Base-by-base conservation (phyloP, 2,888 invertebrate genomes). In the Limnephilus auricula region DNA sequence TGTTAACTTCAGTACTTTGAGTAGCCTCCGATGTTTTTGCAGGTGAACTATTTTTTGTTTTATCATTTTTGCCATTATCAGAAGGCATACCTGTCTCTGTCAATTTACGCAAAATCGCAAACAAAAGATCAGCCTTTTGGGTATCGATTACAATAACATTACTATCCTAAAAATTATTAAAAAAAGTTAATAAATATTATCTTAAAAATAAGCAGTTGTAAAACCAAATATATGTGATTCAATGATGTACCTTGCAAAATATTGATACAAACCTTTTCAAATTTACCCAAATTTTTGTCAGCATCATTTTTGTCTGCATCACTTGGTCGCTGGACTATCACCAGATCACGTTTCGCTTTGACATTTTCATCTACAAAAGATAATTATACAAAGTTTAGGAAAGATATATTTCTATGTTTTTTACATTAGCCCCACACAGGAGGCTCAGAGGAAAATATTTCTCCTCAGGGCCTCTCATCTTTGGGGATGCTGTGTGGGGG, bases 131-230 rank as follows among this genome's bases (percentile, higher is more conserved):
- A 80, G 88, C 84, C 79, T 92, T 92, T 82, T 92, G 92, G 13
- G 92, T 90, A 83, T 92, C 92, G n/a, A 92, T 92, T 25, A 85
- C 32, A 45, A 90, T 34, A 65, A 87, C 65, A 90, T 90, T 92
- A 45, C 89, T 85, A 37, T 85, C 90, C 90, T 90, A 79, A n/a
- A 90, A 85, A 79, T 18, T 31, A 79, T 30, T 79, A 65, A 31
- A 12, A n/a, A 25, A 83, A 83, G 1, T 37, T 80, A 80, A 80
- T 80, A 80, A 25, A 65, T 25, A 65, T 5, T 3, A 25, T 18
- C 25, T n/a, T 25, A 65, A 25, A 50, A 50, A 65, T 65, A 18
- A 50, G 18, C 50, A 18, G 18, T 50, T 50, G 3, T 50, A 50
- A 50, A 50, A 50, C 5, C 4, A 50, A 50, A 50, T 4, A 1